Evolutionary conservation across 2,113 vertebrate genomes (phyloP), one percentile per base, ranked within the genome.

Genomic region (Tamias sibiricus): DNA sequence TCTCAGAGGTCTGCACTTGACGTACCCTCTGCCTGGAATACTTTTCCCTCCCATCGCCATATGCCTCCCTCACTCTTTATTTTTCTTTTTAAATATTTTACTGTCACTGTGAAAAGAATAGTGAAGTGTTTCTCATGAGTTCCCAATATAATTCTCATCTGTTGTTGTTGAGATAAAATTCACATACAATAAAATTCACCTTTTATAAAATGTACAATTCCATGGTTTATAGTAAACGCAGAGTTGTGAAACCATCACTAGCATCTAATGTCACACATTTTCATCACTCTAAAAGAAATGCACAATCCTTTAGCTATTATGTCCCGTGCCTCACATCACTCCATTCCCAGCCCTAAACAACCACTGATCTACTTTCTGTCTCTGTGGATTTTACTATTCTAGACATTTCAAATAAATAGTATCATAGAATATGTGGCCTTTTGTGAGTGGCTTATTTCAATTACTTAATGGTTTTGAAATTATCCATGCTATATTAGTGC

Each of bases 381-480:
- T 91, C 44, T 35, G 57, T 87, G 66, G 42, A 76, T 93, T 57
- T 75, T 14, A 37, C 49, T 88, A 42, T 69, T 81, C 35, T 71
- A 4, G 37, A 62, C 28, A 90, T 64, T 87, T 95, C 44, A 49
- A 87, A 54, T 75, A 66, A 69, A 76, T 42, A 32, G 32, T 62
- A 35, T 94, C 35, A 59, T 77, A 54, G 13, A 69, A 40, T 20
- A 71, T 10, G 20, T 80, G 13, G 1, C 44, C 35, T 88, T 95
- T 85, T 89, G 40, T 75, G 44, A 76, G 37, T 91, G 40, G 16
- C 35, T 74, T 82, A 42, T 90, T 92, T 94, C 57, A 11, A 42
- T 87, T n/a, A n/a, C 32, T 69, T 81, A 85, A 69, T 47, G 64
- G 32, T 47, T 96, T 79, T 75, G 69, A 84, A 83, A 24, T 86